A percentile compares a stretch with the other conserved stretches of the same genome.
These are phyloP conservation scores for Paraescarpia echinospica DNA, from an alignment of 1,140 invertebrate species.

Conservation along the genomic window DNA sequence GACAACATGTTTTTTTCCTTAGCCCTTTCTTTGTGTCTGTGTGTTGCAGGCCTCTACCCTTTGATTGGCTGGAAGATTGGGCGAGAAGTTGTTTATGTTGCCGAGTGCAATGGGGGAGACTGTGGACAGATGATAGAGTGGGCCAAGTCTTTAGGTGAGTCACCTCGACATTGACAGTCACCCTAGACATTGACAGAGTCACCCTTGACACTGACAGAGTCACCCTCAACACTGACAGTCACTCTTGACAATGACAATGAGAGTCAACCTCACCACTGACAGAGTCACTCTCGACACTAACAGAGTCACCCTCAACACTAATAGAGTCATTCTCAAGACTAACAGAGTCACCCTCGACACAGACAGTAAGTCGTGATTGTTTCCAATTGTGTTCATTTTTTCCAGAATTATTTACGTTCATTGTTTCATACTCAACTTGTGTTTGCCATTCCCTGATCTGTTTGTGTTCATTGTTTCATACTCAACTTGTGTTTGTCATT, in stretches of 20 bases:
- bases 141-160: slow-evolving; percentile 74
- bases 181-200: neutral
- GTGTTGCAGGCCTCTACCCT: slow-evolving; percentile 76
- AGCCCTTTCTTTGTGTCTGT: neutral
- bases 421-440: too few species aligned
- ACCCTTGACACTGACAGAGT: neutral
- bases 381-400: neutral
- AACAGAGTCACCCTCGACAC: too few species aligned
- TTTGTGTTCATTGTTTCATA: neutral
- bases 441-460: too few species aligned
- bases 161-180: neutral
- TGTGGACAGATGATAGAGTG: slow-evolving; percentile 86
- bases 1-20: neutral
- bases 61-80: slow-evolving; percentile 76
- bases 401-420: neutral
- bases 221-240: neutral
- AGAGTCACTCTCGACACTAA: too few species aligned
- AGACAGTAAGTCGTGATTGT: too few species aligned
- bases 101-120: slow-evolving; percentile 84
- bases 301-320: too few species aligned
- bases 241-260: neutral
- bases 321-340: too few species aligned
- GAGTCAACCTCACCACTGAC: too few species aligned
- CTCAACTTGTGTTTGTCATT: slow-evolving; percentile 34
- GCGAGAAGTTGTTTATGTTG: slow-evolving; percentile 69